Conservation (phyloP, 1,140 invertebrate genomes). For the Drosophila sp. region DNA sequence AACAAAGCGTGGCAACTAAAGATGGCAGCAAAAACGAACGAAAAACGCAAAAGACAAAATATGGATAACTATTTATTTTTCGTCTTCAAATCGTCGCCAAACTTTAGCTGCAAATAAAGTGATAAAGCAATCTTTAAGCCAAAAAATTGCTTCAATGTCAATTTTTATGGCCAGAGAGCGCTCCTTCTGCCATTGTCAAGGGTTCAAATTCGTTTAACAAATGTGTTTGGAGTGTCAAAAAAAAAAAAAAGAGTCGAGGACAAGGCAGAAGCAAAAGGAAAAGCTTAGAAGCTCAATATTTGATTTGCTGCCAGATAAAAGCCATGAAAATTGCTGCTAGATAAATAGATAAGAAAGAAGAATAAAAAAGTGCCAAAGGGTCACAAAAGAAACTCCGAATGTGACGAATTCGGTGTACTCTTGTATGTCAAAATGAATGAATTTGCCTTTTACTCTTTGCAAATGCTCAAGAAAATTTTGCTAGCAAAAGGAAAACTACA, state of each 20-base stretch:
- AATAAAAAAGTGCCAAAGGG: neutral
- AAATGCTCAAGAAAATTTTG: neutral
- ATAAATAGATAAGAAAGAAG: slow-evolving; percentile 46
- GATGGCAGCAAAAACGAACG: slow-evolving; percentile 14
- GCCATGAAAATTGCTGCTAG: slow-evolving; percentile 50
- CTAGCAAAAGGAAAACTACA: too few species aligned
- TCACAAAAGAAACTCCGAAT: neutral
- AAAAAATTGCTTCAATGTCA: slow-evolving; percentile 69
- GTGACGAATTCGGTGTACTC: neutral
- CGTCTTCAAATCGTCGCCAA: slow-evolving; percentile 44
- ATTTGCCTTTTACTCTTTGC: neutral
- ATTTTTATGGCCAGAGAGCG: slow-evolving; percentile 52
- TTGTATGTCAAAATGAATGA: neutral
- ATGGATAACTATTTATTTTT: slow-evolving; percentile 72
- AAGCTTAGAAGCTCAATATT: slow-evolving; percentile 56
- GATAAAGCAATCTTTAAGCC: slow-evolving; percentile 60
- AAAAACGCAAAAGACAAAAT: slow-evolving; percentile 30
- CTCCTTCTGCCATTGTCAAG: slow-evolving; percentile 36
- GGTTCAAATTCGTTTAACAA: slow-evolving; percentile 49
- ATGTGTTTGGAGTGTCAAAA: slow-evolving; percentile 29
- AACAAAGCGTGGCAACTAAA: slow-evolving; percentile 67
- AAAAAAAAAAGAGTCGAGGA: neutral
- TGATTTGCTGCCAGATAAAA: slow-evolving; percentile 44
- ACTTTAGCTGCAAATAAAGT: slow-evolving; percentile 61
- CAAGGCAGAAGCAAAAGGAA: slow-evolving; percentile 6